Evolutionary conservation across 2,113 vertebrate genomes (phyloP), one percentile per base, ranked within the genome.

Genomic region (Oryzias celebensis): DNA sequence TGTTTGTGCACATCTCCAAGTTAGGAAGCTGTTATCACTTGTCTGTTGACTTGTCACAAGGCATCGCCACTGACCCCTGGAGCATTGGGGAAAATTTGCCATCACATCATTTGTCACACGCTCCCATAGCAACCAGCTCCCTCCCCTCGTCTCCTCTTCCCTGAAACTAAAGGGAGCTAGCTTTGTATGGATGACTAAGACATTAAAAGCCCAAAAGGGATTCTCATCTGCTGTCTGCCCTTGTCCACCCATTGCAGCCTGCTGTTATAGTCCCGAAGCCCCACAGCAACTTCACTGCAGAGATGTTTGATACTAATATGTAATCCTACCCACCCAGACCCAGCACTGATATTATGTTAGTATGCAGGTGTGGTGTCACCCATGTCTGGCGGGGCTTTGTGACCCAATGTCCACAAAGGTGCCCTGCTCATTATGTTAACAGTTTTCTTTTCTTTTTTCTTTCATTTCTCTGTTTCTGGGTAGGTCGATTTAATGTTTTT

Each of bases 381-480:
- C 71, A 17, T 52, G 44, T 52, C 71, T 59, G 36, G 60, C 65
- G 71, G 75, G 68, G 76, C 66, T 73, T 62, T 55, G 57, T 81
- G 85, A 81, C 81, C 83, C 65, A 73, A 63, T 83, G 84, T 85
- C 71, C 72, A 75, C 60, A 24, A 63, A 65, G 64, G 74, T 74
- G 77, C 73, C 62, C 73, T 45, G 20, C 68, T 83, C 73, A 78
- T 75, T 66, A 87, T 78, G 77, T 70, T 85, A 81, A 84, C 78
- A 55, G 73, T 75, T 67, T 79, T 74, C 45, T 51, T 53, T 70
- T 44, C 46, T 47, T 71, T 76, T 65, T 75, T 2, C 52, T 68
- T 54, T 42, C 14, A 50, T 57, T 44, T 51, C 47, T 70, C 51
- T 55, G 44, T 57, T 66, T 72, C 54, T 26, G 45, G 70, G 69